Evolutionary conservation across 2,113 vertebrate genomes (phyloP), one percentile per base, ranked within the genome.

Genomic region (Lethenteron reissneri): DNA sequence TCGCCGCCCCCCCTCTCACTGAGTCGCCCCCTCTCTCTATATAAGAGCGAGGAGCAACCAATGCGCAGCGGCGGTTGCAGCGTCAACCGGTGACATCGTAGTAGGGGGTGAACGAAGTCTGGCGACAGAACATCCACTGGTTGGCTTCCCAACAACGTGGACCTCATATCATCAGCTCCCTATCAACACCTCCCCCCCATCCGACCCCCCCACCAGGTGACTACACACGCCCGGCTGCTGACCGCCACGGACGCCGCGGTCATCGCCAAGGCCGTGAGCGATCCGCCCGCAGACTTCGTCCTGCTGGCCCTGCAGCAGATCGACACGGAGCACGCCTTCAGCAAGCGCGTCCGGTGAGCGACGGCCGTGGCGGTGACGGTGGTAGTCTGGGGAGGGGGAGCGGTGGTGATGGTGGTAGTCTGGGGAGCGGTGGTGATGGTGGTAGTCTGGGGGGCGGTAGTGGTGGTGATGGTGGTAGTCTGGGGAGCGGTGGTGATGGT

Each of bases 221-320:
- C 92, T 64, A 97, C 94, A 3, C 95, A 96, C 81, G 95, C 92
- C 10, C 84, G 90, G 74, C 88, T 97, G 73, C 80, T 97, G 57
- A 97, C 89, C 9, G 79, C 80, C 9, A 78, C 78, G 1, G 92
- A 97, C 3, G 72, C 79, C 15, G 78, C 77, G 1, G 68, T 70
- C n/a, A 76, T 87, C 71, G 77, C 83, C 56, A 75, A 75, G 1
- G 81, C 82, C 70, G 72, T 83, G 8, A 71, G 72, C 58, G 78
- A 75, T 9, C 15, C 12, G 73, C 75, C 74, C 0, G 57, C 70
- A 0, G 79, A 71, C 57, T 80, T 82, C 58, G 81, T 79, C 17
- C 74, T 95, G 70, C 80, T 92, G 21, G 88, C 82, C 0, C 82
- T 97, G 70, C 88, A 94, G 74, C 89, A 89, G 78, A 95, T 95